Conservation (phyloP, 2,113 vertebrate genomes). For the Daboia siamensis region DNA sequence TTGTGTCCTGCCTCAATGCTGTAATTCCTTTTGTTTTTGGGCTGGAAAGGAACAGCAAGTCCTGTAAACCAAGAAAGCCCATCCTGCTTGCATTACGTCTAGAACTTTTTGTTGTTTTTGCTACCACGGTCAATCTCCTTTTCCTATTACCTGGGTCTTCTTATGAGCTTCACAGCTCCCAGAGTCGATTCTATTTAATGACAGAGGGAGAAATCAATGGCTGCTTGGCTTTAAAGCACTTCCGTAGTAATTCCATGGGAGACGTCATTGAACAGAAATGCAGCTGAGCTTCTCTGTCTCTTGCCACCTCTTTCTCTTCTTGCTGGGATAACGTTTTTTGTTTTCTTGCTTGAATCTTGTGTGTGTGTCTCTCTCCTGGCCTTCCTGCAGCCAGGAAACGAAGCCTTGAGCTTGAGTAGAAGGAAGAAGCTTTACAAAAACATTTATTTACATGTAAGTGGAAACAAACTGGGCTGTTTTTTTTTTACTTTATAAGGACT, state of each 20-base stretch:
- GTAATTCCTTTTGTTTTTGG: neutral
- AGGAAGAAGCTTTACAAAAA: neutral
- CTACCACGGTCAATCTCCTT: neutral
- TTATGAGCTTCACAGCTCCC: neutral
- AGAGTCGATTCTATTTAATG: slow-evolving; percentile 1
- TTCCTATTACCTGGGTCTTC: neutral
- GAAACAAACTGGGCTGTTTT: neutral
- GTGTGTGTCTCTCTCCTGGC: too few species aligned
- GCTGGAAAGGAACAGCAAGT: neutral
- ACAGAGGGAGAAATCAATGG: neutral
- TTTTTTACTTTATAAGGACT: neutral
- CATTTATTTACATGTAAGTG: neutral
- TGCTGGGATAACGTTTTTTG: neutral
- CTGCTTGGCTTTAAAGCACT: neutral
- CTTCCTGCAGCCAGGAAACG: neutral
- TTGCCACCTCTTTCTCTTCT: neutral
- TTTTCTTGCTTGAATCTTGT: neutral
- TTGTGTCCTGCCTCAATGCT: too few species aligned
- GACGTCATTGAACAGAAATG: neutral
- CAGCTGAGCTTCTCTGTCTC: neutral
- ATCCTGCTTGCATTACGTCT: neutral
- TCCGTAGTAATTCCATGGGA: neutral
- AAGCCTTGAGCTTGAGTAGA: neutral
- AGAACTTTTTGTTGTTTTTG: neutral
- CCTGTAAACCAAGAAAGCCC: neutral